Evolutionary conservation across 2,888 invertebrate genomes (phyloP), one percentile per base, ranked within the genome.

Genomic region (Drosophila kambysellisi): DNA sequence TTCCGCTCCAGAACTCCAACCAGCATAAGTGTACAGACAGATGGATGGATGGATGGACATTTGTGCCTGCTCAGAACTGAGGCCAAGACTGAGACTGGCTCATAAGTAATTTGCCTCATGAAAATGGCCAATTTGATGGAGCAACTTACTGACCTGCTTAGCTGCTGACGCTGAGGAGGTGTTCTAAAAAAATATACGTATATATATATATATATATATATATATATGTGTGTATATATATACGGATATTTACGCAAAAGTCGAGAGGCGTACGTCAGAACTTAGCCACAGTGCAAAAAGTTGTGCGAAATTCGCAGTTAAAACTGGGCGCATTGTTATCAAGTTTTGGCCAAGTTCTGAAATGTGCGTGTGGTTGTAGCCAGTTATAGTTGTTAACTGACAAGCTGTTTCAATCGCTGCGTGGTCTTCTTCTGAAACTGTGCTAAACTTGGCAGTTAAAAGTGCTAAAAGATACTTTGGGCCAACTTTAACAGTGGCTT

Each of bases 61-160:
- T 48, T 60, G 67, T 59, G 75, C 57, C 64, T 53, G 53, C 51
- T 63, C 59, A 74, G 73, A 73, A 66, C 57, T 61, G 33, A 61
- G 87, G 73, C 70, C 74, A 25, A 12, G 75, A 66, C 62, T 60
- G 29, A 53, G 83, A 78, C 69, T 80, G 83, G 73, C 48, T 72
- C 75, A 74, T 78, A 78, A 78, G 78, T 81, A 83, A 83, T 88
- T 83, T 88, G 81, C 76, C 63, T 78, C 73, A 83, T 83, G 71
- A 79, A 85, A 77, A 88, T 85, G 80, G 77, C 71, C 83, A 82
- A 83, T 83, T 88, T 88, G 75, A 51, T 62, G 61, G 61, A 52
- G 67, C 65, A 69, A 68, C 56, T 72, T 32, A 29, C 56, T 39
- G 63, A n/a, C 46, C 58, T 58, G 57, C 37, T 57, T 12, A 65